Base-by-base conservation (phyloP, 2,888 invertebrate species). In the Pimpla rufipes region DNA sequence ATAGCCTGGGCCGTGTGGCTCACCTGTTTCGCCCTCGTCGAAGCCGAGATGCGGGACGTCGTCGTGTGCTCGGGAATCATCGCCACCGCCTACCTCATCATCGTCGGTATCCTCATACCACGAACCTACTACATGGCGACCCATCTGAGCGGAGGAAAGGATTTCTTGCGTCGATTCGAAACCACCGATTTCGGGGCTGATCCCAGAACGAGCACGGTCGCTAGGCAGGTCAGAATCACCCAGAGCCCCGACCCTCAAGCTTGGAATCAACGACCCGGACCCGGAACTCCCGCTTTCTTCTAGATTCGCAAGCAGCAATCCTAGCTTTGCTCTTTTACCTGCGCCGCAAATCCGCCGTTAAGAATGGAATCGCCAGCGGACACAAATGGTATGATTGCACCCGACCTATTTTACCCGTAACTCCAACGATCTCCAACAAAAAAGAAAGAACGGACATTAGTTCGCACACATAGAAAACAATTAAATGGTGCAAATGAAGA, bases 101-200 rank as follows among this genome's bases (percentile, higher is more conserved):
- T 96, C 35, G 94, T 95, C 7, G 94, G 95, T 0, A 94, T 96
- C n/a, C 95, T 96, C 85, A 95, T 96, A 88, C 96, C 96, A 0
- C 93, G 96, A 70, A 96, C 96, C 0, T 96, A 96, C 88, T 93
- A 96, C 79, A 96, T 96, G 94, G 95, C 95, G 4, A 94, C 95
- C 1, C 95, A 96, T 35, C 94, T 95, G 29, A 95, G 95, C 23
- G 93, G 95, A 21, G 95, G 95, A 57, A 95, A 95, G 86, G 82
- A 89, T 21, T 76, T 88, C 7, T 81, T 83, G 1, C 89, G 86
- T 2, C 89, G 89, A 76, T 91, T 90, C 74, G 88, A 90, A 57
- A 81, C 88, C 1, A 84, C 88, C 0, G 90, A 92, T 73, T 77
- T 90, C 13, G 86, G 86, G 3, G 81, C 88, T 0, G 91, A 93